A percentile compares a stretch with the other conserved stretches of the same genome.
phyloP scores from a whole-genome alignment of 2,888 invertebrate species.

The Thecophora atra region DNA sequence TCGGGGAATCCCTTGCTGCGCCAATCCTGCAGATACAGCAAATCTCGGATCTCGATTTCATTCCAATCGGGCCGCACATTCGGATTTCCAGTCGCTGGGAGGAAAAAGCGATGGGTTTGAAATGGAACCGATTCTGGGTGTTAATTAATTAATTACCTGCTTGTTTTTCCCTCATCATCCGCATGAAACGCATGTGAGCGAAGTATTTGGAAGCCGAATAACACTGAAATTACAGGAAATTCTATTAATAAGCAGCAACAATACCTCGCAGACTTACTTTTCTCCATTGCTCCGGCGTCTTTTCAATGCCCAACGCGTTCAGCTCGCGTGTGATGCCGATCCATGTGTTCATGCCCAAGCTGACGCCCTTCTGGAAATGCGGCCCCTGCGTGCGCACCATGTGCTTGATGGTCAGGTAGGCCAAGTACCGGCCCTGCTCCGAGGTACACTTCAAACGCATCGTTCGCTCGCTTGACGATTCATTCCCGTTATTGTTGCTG shows the following conservation, averaged over 20 bases:
- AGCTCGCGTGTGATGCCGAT: constrained; percentile 29
- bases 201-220: constrained; percentile 34
- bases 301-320: constrained; percentile 30
- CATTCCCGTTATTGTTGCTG: background rate
- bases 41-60: constrained; percentile 32
- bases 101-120: background rate
- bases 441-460: constrained; percentile 29
- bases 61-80: constrained; percentile 27
- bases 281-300: constrained; percentile 32
- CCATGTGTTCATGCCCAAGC: constrained; percentile 31
- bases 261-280: constrained; percentile 15
- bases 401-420: constrained; percentile 32
- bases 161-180: constrained; percentile 25
- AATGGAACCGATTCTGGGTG: background rate
- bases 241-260: too few relatives aligned
- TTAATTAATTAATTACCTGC: constrained; percentile 11
- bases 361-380: constrained; percentile 31
- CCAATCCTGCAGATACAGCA: constrained; percentile 28
- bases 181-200: constrained; percentile 32
- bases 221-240: constrained; percentile 17
- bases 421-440: constrained; percentile 34
- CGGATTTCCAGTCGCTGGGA: constrained; percentile 3
- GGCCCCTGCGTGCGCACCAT: constrained; percentile 35
- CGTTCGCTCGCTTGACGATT: constrained; percentile 12
- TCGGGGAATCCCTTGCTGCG: constrained; percentile 29